These are phyloP conservation scores for Myzus persicae DNA, from an alignment of 1,140 invertebrate species.

Conservation along the genomic window DNA sequence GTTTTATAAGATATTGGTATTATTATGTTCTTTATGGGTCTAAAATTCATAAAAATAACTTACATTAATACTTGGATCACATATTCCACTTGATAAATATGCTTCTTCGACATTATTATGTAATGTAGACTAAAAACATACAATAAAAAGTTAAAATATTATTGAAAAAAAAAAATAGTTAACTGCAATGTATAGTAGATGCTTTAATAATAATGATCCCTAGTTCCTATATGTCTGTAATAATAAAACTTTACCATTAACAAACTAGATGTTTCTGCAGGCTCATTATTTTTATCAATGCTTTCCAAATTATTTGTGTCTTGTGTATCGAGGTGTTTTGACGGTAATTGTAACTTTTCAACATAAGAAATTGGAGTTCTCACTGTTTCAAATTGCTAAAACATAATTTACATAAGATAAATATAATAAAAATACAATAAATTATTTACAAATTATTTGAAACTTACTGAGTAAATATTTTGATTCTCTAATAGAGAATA, in stretches of 20 bases:
- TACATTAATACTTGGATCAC: slow-evolving; percentile 47
- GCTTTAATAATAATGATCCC: background rate
- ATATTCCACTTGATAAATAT: slow-evolving; percentile 30
- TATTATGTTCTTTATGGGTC: background rate
- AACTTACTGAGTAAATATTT: slow-evolving; percentile 1
- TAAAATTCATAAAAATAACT: background rate
- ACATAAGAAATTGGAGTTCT: background rate
- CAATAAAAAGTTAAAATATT: background rate
- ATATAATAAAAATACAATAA: background rate
- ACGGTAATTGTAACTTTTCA: background rate
- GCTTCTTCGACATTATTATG: slow-evolving; percentile 3
- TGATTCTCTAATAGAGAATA: slow-evolving; percentile 21
- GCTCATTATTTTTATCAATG: background rate
- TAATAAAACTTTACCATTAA: background rate
- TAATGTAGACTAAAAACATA: background rate
- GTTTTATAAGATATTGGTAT: background rate
- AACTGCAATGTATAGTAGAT: background rate
- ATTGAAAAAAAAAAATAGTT: background rate
- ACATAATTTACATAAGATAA: background rate
- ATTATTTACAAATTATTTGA: background rate
- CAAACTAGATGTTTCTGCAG: background rate
- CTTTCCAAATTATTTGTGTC: background rate
- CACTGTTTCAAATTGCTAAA: background rate
- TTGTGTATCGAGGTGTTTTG: background rate
- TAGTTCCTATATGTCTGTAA: background rate